These are phyloP conservation scores for Galago senegalensis DNA, from an alignment of 2,797 vertebrate genomes.

Conservation along the genomic window DNA sequence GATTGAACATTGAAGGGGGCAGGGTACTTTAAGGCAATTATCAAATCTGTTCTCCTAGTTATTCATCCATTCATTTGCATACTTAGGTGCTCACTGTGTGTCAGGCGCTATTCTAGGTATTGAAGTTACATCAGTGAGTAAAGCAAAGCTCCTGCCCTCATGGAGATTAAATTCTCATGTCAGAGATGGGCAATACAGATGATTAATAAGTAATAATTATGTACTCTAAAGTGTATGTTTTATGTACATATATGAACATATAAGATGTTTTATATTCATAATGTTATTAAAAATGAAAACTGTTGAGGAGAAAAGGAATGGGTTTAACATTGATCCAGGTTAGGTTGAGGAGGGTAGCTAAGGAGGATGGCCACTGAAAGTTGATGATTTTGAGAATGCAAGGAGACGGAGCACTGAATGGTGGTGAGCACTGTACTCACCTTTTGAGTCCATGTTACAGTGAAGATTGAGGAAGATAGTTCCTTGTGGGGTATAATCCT, in stretches of 20 bases:
- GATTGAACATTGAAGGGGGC: not conserved
- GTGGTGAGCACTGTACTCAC: too few relatives aligned
- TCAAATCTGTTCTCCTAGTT: not conserved
- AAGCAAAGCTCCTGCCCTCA: not conserved
- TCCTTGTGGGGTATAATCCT: not conserved
- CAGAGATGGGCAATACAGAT: slow-evolving; percentile 38
- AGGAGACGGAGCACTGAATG: not conserved
- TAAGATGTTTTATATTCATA: not conserved
- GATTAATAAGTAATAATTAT: slow-evolving; percentile 20
- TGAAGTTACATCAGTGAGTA: slow-evolving; percentile 30
- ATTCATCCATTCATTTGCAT: slow-evolving; percentile 43
- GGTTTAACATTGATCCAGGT: not conserved
- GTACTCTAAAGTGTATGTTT: not conserved
- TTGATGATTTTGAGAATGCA: slow-evolving; percentile 2
- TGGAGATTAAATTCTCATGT: not conserved
- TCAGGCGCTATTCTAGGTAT: not conserved
- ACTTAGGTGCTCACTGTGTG: not conserved
- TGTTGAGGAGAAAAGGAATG: not conserved
- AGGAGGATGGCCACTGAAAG: not conserved
- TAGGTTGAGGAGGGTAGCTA: not conserved
- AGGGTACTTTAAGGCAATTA: slow-evolving; percentile 6
- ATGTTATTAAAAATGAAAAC: not conserved
- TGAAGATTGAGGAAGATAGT: not conserved
- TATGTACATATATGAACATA: not conserved
- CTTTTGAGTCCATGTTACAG: not conserved